Conservation (phyloP, 2,797 vertebrate genomes). For the Chromis chromis region DNA sequence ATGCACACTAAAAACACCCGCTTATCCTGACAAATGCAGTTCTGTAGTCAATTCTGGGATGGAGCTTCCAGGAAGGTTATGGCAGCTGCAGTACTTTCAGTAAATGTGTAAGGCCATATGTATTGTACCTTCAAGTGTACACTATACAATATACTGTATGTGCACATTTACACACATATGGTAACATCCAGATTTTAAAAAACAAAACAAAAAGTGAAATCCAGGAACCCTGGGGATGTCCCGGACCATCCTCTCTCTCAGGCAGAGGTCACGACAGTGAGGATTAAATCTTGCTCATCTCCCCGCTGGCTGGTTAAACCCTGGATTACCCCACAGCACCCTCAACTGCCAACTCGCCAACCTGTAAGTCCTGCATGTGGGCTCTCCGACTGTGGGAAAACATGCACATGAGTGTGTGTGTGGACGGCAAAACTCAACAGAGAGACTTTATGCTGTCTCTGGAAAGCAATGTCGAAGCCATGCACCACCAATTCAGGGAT, state of each 20-base stretch:
- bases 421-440: neutral
- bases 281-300: slow-evolving; percentile 53
- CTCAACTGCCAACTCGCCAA: slow-evolving; percentile 35
- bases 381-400: slow-evolving; percentile 8
- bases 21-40: too few relatives aligned
- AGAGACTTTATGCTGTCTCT: neutral
- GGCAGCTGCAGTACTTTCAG: too few relatives aligned
- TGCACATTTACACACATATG: neutral
- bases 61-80: too few relatives aligned
- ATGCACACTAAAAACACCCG: too few relatives aligned
- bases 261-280: slow-evolving; percentile 23
- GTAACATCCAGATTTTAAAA: neutral
- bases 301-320: slow-evolving; percentile 37
- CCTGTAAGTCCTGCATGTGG: slow-evolving; percentile 19
- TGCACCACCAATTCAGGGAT: neutral
- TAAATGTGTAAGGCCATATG: too few relatives aligned
- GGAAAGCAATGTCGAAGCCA: neutral
- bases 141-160: too few relatives aligned
- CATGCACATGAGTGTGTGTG: neutral
- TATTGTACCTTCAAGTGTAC: too few relatives aligned
- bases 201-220: neutral
- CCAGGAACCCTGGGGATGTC: slow-evolving; percentile 7
- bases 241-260: slow-evolving; percentile 9
- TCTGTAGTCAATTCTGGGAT: too few relatives aligned
- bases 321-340: slow-evolving; percentile 39